Percentiles rank a stretch among this genome's conserved stretches.
Conservation (phyloP, 2,113 vertebrate genomes). For the Andinoacara biseriatus region DNA sequence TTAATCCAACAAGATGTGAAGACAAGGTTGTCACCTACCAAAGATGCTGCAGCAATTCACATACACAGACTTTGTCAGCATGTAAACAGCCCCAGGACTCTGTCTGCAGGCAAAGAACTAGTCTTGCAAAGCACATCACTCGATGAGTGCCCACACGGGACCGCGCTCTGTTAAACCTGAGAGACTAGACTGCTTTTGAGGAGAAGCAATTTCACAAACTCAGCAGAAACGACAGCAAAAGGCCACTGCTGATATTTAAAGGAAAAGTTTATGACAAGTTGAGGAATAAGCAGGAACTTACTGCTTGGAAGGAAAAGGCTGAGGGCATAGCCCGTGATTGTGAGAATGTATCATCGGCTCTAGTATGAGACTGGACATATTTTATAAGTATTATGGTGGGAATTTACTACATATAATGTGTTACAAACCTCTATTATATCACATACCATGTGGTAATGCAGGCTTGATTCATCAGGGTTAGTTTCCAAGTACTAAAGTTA, state of each 20-base stretch:
- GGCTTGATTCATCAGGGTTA: not conserved
- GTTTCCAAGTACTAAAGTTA: constrained; percentile 9
- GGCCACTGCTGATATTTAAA: constrained; percentile 67
- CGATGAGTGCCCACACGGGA: constrained; percentile 58
- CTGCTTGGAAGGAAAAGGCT: constrained; percentile 6
- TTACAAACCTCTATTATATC: not conserved
- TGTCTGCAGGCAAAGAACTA: constrained; percentile 41
- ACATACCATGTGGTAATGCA: not conserved
- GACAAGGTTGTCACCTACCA: constrained; percentile 55
- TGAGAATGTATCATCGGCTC: constrained; percentile 8
- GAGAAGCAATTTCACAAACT: constrained; percentile 61
- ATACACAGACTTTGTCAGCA: constrained; percentile 65
- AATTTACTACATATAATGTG: not conserved
- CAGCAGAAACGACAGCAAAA: constrained; percentile 72
- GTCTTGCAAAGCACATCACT: constrained; percentile 58
- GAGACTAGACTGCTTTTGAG: constrained; percentile 66
- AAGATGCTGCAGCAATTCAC: constrained; percentile 43
- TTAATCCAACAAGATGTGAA: constrained; percentile 70
- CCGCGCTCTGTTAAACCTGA: constrained; percentile 61
- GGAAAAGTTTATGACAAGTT: constrained; percentile 66
- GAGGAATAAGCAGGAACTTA: constrained; percentile 58
- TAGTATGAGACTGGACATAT: constrained; percentile 3
- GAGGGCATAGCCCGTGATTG: not conserved
- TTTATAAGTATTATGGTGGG: not conserved
- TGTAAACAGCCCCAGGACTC: constrained; percentile 70